Conservation (phyloP, 2,797 vertebrate species). For the Kryptopterus vitreolus region DNA sequence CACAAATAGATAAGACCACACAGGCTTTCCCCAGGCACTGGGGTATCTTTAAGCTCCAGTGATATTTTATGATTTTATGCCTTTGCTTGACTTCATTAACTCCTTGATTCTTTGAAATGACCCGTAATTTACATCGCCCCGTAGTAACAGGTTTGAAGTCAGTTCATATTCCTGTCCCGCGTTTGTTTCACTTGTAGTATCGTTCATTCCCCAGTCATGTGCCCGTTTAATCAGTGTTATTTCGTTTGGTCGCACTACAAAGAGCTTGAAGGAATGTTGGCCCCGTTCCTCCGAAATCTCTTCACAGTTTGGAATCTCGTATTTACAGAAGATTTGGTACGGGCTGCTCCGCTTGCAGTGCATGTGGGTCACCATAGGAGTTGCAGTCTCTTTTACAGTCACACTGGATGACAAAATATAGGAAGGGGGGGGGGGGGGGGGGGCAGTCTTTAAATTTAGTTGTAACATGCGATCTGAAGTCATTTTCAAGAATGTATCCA, state of each 20-base stretch:
- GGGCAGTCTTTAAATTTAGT: slow-evolving; percentile 48
- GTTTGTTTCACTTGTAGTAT: slow-evolving; percentile 8
- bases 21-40: not conserved
- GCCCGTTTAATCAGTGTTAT: slow-evolving; percentile 31
- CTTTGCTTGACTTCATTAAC: not conserved
- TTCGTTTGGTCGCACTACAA: slow-evolving; percentile 26
- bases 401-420: not conserved
- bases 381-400: not conserved
- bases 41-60: not conserved
- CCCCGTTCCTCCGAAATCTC: slow-evolving; percentile 12
- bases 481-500: slow-evolving; percentile 65
- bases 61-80: not conserved
- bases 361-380: slow-evolving; percentile 1
- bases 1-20: not conserved
- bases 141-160: not conserved
- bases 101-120: not conserved
- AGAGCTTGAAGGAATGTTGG: slow-evolving; percentile 16
- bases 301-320: slow-evolving; percentile 13
- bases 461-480: slow-evolving; percentile 68
- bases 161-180: slow-evolving; percentile 14
- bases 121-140: not conserved
- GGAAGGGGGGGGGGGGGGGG: not conserved
- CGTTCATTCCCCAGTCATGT: slow-evolving; percentile 17
- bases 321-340: slow-evolving; percentile 9
- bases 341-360: not conserved